A percentile compares a stretch with the other conserved stretches of the same genome.
Conservation (phyloP, 2,797 vertebrate genomes). For the Erethizon dorsatum region DNA sequence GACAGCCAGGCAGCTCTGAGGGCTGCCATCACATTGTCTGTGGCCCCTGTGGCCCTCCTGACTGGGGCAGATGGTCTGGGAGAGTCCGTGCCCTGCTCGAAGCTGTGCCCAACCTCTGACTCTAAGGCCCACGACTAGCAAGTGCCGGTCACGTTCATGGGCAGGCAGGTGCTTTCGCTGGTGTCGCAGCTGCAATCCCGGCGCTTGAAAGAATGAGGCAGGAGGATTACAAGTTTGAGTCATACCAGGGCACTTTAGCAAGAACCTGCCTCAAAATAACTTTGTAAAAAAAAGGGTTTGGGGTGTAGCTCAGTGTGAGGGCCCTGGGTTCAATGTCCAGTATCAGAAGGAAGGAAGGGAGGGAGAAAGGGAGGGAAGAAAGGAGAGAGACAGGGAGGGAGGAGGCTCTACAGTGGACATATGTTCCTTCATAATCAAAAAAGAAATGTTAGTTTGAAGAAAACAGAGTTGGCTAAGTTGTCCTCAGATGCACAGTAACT, state of each 20-base stretch:
- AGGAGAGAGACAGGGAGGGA: neutral
- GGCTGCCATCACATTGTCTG: neutral
- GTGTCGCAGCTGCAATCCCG: neutral
- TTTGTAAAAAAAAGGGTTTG: neutral
- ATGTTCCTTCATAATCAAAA: neutral
- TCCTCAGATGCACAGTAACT: neutral
- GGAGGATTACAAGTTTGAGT: neutral
- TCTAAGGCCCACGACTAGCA: neutral
- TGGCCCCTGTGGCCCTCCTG: neutral
- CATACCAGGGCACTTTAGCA: neutral
- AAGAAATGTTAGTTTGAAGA: neutral
- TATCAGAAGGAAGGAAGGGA: neutral
- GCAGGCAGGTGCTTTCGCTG: neutral
- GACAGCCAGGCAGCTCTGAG: neutral
- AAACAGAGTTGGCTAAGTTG: neutral
- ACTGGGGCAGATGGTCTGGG: neutral
- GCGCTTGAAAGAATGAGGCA: neutral
- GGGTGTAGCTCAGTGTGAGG: neutral
- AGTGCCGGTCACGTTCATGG: neutral
- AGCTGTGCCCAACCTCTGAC: neutral
- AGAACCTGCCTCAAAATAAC: neutral
- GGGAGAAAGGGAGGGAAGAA: too few relatives aligned
- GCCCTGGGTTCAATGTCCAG: neutral
- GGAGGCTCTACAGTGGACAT: accelerated
- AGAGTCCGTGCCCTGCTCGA: neutral